Percentiles rank a stretch among this genome's conserved stretches.
phyloP scores from a whole-genome alignment of 2,113 vertebrate species.

The Haplochromis vanheusdeni region DNA sequence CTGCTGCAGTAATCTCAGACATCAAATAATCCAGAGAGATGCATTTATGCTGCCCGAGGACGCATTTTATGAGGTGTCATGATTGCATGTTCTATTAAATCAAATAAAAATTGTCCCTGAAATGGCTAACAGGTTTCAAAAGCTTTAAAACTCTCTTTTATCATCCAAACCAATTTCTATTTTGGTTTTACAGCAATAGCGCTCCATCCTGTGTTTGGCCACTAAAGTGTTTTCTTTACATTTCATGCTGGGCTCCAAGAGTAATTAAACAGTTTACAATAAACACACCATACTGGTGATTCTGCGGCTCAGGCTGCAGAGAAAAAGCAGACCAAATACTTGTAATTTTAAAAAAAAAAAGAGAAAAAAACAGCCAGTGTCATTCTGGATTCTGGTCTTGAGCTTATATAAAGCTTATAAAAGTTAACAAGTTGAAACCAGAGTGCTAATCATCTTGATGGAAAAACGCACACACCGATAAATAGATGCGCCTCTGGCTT shows the following conservation, averaged over 20 bases:
- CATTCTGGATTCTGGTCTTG: not conserved
- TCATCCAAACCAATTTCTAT: conserved; percentile 26
- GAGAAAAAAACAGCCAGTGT: not conserved
- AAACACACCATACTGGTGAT: conserved; percentile 3
- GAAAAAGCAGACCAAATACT: not conserved
- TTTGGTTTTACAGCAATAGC: conserved; percentile 23
- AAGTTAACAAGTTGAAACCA: conserved; percentile 44
- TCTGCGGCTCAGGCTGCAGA: not conserved
- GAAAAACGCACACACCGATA: conserved; percentile 26
- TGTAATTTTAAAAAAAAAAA: not conserved
- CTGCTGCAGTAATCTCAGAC: not conserved
- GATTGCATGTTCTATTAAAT: conserved; percentile 52
- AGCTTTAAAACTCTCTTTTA: conserved; percentile 26
- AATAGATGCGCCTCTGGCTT: conserved; percentile 7
- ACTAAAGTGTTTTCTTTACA: not conserved
- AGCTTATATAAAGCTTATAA: conserved; percentile 20
- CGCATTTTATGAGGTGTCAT: conserved; percentile 56
- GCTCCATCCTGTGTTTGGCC: conserved; percentile 33
- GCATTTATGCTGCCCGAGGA: conserved; percentile 3
- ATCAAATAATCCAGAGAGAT: conserved; percentile 10
- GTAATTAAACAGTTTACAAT: conserved; percentile 30
- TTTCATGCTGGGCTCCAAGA: conserved; percentile 1
- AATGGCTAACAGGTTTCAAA: conserved; percentile 45
- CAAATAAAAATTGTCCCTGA: conserved; percentile 43
- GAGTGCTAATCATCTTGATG: conserved; percentile 25